These are phyloP conservation scores for Sparidentex hasta DNA, from an alignment of 2,797 vertebrate genomes.

Conservation along the genomic window DNA sequence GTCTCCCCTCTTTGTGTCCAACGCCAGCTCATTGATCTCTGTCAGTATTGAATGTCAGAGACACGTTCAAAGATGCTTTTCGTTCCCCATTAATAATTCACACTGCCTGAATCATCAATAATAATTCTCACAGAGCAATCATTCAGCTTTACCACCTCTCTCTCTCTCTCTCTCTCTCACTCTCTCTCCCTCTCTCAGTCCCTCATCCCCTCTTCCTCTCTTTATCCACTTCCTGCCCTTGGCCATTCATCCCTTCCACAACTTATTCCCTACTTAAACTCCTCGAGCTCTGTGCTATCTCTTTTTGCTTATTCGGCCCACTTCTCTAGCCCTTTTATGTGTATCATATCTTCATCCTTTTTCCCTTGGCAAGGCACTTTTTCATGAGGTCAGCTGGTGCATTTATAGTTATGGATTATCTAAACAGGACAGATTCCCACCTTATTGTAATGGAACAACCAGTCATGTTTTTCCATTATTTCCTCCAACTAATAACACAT, in stretches of 20 bases:
- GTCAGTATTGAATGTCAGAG: slow-evolving; percentile 89
- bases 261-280: slow-evolving; percentile 63
- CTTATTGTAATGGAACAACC: slow-evolving; percentile 53
- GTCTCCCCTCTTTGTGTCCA: slow-evolving; percentile 53
- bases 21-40: slow-evolving; percentile 85
- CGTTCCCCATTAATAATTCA: slow-evolving; percentile 89
- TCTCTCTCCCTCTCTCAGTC: slow-evolving; percentile 65
- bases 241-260: slow-evolving; percentile 61
- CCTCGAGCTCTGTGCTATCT: slow-evolving; percentile 61
- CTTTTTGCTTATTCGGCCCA: slow-evolving; percentile 74
- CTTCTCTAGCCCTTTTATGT: slow-evolving; percentile 68
- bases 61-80: slow-evolving; percentile 88
- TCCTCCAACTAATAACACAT: slow-evolving; percentile 43
- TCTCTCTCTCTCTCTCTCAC: slow-evolving; percentile 66
- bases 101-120: slow-evolving; percentile 89
- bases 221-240: slow-evolving; percentile 67
- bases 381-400: slow-evolving; percentile 44
- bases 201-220: slow-evolving; percentile 56
- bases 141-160: slow-evolving; percentile 85
- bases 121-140: slow-evolving; percentile 88
- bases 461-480: slow-evolving; percentile 16
- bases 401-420: slow-evolving; percentile 65
- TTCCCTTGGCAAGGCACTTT: slow-evolving; percentile 62
- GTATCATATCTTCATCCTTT: slow-evolving; percentile 66
- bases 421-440: slow-evolving; percentile 54